Evolutionary conservation across 1,140 invertebrate genomes (phyloP).

Genomic region (Pseudobourletiella spinata): DNA sequence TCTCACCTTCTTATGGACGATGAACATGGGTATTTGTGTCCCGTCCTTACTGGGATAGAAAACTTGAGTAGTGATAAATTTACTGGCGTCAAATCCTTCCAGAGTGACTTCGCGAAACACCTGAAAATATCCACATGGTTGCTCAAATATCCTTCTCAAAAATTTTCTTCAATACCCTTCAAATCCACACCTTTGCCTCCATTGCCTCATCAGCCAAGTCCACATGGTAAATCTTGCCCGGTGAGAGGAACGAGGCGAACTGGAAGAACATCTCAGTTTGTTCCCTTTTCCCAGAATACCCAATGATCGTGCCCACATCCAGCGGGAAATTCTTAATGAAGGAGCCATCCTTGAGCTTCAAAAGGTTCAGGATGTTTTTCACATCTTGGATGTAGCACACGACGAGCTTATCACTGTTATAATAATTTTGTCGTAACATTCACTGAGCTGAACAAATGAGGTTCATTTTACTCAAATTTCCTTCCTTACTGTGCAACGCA

Average conservation of each 20-base stretch:
- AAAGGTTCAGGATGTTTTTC: constrained; percentile 65
- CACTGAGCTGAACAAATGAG: not conserved
- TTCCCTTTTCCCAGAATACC: constrained; percentile 73
- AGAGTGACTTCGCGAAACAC: constrained; percentile 75
- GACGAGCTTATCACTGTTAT: constrained; percentile 70
- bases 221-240: constrained; percentile 78
- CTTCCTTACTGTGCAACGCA: constrained; percentile 60
- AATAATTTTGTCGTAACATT: no score
- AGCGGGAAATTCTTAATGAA: constrained; percentile 63
- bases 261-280: constrained; percentile 86
- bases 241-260: constrained; percentile 88
- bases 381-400: constrained; percentile 90
- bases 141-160: no score
- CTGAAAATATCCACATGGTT: constrained; percentile 48
- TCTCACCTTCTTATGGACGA: constrained; percentile 70
- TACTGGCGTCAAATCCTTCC: constrained; percentile 66
- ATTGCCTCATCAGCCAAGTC: constrained; percentile 61
- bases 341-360: constrained; percentile 63
- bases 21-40: constrained; percentile 95
- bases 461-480: not conserved
- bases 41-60: constrained; percentile 94
- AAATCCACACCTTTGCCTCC: no score
- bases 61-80: constrained; percentile 79
- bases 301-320: constrained; percentile 75
- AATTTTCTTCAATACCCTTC: no score